phyloP scores from a whole-genome alignment of 1,140 invertebrate species.

The Belonocnema kinseyi region DNA sequence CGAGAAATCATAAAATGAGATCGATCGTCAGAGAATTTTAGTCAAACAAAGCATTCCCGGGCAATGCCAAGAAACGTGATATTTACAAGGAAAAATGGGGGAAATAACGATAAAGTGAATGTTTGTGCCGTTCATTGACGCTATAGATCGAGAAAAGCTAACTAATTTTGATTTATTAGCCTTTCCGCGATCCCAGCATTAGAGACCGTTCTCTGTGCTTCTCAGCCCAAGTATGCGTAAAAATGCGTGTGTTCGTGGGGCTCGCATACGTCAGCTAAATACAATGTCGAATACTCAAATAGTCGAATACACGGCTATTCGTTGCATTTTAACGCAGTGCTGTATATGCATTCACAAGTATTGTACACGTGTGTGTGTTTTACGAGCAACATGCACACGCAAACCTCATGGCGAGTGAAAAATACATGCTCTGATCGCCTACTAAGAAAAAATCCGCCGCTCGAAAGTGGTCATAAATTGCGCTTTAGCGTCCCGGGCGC shows the following conservation, averaged over 20 bases:
- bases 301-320: constrained; percentile 19
- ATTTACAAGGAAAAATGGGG: background rate
- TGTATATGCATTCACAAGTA: constrained; percentile 25
- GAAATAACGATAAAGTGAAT: constrained; percentile 12
- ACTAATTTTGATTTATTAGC: constrained; percentile 24
- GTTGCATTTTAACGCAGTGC: constrained; percentile 14
- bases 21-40: constrained; percentile 3
- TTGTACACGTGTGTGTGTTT: constrained; percentile 15
- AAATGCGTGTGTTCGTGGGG: constrained; percentile 10
- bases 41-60: constrained; percentile 13
- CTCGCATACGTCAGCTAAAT: constrained; percentile 6
- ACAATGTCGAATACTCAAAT: constrained; percentile 16
- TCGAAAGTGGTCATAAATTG: background rate
- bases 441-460: constrained; percentile 20
- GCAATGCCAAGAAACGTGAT: background rate
- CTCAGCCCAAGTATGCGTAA: constrained; percentile 15
- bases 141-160: constrained; percentile 10
- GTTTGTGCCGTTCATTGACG: background rate
- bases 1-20: background rate
- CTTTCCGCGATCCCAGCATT: background rate
- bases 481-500: too few relatives aligned
- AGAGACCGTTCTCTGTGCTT: background rate
- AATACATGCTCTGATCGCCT: constrained; percentile 31
- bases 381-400: constrained; percentile 26
- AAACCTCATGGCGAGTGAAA: constrained; percentile 25